Base-by-base conservation (phyloP, 1,140 invertebrate species). In the Neotoxoptera formosana region DNA sequence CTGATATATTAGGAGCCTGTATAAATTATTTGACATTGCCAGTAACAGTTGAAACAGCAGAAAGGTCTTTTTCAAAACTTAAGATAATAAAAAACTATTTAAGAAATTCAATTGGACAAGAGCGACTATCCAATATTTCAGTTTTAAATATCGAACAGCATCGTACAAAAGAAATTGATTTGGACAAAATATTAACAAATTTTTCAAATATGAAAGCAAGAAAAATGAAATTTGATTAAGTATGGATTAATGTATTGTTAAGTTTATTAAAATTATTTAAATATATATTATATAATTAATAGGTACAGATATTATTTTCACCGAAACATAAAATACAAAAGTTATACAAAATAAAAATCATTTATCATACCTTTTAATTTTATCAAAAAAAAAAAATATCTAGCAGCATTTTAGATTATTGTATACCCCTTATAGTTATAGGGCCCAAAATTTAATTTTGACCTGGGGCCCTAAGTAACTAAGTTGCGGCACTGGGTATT, bases 1-100 rank as follows among this genome's bases (percentile, higher is more conserved):
- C 53, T 9, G 36, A 67, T 47, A 20, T 76, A n/a, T 76, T 91
- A 25, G 90, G 45, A 47, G 90, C 83, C 45, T 47, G 36, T 41
- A 86, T 86, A 25, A 86, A 25, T 86, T 86, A 41, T 53, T 89
- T 89, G 34, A 53, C 36, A 34, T 89, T 89, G 48, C 93, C 94
- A 92, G 94, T 95, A 93, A 94, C 94, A 30, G 94, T 94, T 41
- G 94, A 94, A 83, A 94, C 94, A 30, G 93, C 36, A 45, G 94
- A 95, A 94, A 93, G 94, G 93, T 94, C 93, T 91, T 95, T 95
- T 93, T 94, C 94, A 56, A 95, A 95, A 83, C 93, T 95, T 45
- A 95, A 95, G 92, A 91, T 94, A 90, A 94, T 95, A 51, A 95
- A 95, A 94, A 95, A 93, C 45, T 95, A 95, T 91, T 93, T 95